Conservation (phyloP, 2,888 invertebrate species). For the Zaprionus obscuricornis region DNA sequence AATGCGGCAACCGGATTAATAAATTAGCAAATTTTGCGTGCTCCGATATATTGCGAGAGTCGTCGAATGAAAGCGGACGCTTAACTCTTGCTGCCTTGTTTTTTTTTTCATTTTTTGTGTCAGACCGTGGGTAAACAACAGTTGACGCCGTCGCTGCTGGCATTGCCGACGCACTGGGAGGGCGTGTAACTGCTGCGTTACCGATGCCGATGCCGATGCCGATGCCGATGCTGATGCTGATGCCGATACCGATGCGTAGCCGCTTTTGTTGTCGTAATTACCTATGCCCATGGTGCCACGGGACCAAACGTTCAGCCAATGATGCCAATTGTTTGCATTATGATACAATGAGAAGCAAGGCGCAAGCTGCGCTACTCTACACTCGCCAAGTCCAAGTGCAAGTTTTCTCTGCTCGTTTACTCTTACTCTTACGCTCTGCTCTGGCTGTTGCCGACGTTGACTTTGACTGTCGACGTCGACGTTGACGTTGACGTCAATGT, state of each 20-base stretch:
- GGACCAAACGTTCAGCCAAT: slow-evolving; percentile 49
- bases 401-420: slow-evolving; percentile 53
- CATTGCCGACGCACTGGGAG: slow-evolving; percentile 30
- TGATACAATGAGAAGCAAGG: slow-evolving; percentile 9
- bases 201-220: no score
- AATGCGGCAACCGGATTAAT: slow-evolving; percentile 72
- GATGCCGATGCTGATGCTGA: no score
- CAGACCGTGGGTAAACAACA: slow-evolving; percentile 35
- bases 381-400: slow-evolving; percentile 55
- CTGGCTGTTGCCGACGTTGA: slow-evolving; percentile 17
- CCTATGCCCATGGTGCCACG: slow-evolving; percentile 23
- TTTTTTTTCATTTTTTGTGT: no score
- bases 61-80: slow-evolving; percentile 59
- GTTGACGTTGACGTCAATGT: slow-evolving; percentile 27
- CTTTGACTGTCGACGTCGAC: slow-evolving; percentile 12
- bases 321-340: slow-evolving; percentile 72
- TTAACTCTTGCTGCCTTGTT: no score
- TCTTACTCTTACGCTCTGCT: neutral
- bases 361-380: slow-evolving; percentile 37
- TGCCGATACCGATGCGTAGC: slow-evolving; percentile 35
- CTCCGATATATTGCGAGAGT: slow-evolving; percentile 55
- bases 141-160: slow-evolving; percentile 3
- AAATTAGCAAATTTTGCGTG: slow-evolving; percentile 70
- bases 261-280: slow-evolving; percentile 34
- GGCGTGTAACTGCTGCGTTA: no score